These are phyloP conservation scores for Ptychobarbus kaznakovi DNA, from an alignment of 2,797 vertebrate species.

Conservation along the genomic window DNA sequence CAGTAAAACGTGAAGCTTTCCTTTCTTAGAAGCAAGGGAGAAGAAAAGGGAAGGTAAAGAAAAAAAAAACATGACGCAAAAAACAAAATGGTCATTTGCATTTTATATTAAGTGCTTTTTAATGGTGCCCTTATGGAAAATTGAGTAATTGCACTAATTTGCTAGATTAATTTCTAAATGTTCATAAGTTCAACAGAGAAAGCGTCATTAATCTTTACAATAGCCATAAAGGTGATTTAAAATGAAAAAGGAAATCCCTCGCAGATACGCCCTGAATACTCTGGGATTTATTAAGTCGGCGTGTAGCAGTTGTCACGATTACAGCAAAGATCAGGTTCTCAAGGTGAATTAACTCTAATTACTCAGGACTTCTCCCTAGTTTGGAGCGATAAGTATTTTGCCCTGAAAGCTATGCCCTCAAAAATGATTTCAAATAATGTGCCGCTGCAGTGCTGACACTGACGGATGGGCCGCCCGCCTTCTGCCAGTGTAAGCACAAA, in stretches of 20 bases:
- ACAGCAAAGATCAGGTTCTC: conserved; percentile 83
- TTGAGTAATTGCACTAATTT: conserved; percentile 18
- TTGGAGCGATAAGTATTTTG: conserved; percentile 88
- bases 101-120: conserved; percentile 20
- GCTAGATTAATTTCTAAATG: conserved; percentile 17
- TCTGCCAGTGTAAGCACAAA: conserved; percentile 77
- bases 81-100: neutral
- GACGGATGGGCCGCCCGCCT: conserved; percentile 85
- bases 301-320: conserved; percentile 59
- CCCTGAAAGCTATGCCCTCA: conserved; percentile 87
- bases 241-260: conserved; percentile 39
- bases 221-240: conserved; percentile 57
- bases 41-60: conserved; percentile 11
- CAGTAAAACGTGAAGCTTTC: conserved; percentile 59
- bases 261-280: conserved; percentile 33
- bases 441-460: conserved; percentile 83
- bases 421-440: conserved; percentile 97
- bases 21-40: conserved; percentile 23
- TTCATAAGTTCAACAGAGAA: conserved; percentile 9
- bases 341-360: conserved; percentile 97
- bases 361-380: conserved; percentile 92
- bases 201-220: conserved; percentile 29
- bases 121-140: neutral
- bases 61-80: neutral
- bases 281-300: conserved; percentile 71